Conservation (phyloP, 2,113 vertebrate species). For the Hymenochirus boettgeri region DNA sequence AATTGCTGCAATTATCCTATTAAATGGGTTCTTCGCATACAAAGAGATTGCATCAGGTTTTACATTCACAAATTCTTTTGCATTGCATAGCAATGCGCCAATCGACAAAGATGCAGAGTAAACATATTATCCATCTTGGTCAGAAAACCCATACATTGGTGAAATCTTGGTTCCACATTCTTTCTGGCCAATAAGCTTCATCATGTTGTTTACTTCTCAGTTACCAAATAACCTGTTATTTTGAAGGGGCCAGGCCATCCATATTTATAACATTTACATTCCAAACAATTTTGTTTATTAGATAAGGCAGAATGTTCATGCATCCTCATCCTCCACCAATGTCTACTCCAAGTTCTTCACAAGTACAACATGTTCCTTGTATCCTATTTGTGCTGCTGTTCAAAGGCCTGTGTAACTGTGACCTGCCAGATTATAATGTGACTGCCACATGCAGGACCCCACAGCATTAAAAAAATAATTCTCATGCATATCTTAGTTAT, state of each 20-base stretch:
- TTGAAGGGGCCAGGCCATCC: background rate
- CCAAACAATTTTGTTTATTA: background rate
- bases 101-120: background rate
- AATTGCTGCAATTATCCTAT: background rate
- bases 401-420: background rate
- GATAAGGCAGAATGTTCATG: background rate
- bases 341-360: background rate
- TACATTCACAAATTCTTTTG: background rate
- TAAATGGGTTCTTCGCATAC: background rate
- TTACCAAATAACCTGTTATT: background rate
- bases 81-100: conserved; percentile 5
- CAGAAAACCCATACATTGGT: background rate
- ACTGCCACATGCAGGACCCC: background rate
- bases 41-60: background rate
- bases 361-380: background rate
- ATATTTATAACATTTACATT: background rate
- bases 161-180: background rate
- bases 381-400: background rate
- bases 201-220: background rate
- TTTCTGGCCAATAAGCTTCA: background rate
- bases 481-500: background rate
- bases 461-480: background rate
- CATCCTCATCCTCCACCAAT: background rate
- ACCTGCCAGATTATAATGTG: background rate
- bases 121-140: background rate